Evolutionary conservation across 37 sponge, comb jelly and placozoan species (phyloP).

Genomic region (Tethya wilhelma): DNA sequence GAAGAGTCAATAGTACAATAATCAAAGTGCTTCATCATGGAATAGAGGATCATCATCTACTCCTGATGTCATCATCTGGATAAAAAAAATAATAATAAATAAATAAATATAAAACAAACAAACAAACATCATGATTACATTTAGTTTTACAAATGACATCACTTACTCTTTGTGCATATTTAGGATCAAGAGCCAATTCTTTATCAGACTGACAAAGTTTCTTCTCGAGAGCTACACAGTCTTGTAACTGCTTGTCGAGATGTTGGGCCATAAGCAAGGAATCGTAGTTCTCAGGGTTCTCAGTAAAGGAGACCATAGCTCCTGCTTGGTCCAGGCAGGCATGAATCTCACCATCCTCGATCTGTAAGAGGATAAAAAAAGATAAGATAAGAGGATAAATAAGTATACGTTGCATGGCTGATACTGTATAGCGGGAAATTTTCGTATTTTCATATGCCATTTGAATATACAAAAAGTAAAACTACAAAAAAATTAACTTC

Average conservation of each 20-base stretch:
- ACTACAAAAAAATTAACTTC: too few relatives aligned
- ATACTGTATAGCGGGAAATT: too few relatives aligned
- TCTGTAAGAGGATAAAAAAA: slow-evolving; percentile 43
- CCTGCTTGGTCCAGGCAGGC: slow-evolving; percentile 85
- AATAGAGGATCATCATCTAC: slow-evolving; percentile 57
- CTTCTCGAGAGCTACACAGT: slow-evolving; percentile 70
- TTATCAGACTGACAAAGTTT: slow-evolving; percentile 56
- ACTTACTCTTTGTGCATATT: slow-evolving; percentile 73
- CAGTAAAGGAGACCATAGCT: slow-evolving; percentile 87
- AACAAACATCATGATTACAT: not conserved
- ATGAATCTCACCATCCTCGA: slow-evolving; percentile 87
- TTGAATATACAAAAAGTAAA: too few relatives aligned
- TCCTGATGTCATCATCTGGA: slow-evolving; percentile 24
- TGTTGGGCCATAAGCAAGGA: slow-evolving; percentile 43
- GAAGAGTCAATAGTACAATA: not conserved
- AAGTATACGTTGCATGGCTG: not conserved
- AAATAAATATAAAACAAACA: not conserved
- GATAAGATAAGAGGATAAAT: not conserved
- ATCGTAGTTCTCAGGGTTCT: slow-evolving; percentile 70
- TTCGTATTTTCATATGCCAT: too few relatives aligned
- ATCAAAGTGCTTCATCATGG: slow-evolving; percentile 43
- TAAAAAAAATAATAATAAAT: not conserved
- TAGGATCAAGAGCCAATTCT: slow-evolving; percentile 64
- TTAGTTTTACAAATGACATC: not conserved
- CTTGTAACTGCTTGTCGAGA: slow-evolving; percentile 53